Percentiles rank a stretch among this genome's conserved stretches.
These are phyloP conservation scores for Sprattus sprattus DNA, from an alignment of 2,113 vertebrate species.

Conservation along the genomic window DNA sequence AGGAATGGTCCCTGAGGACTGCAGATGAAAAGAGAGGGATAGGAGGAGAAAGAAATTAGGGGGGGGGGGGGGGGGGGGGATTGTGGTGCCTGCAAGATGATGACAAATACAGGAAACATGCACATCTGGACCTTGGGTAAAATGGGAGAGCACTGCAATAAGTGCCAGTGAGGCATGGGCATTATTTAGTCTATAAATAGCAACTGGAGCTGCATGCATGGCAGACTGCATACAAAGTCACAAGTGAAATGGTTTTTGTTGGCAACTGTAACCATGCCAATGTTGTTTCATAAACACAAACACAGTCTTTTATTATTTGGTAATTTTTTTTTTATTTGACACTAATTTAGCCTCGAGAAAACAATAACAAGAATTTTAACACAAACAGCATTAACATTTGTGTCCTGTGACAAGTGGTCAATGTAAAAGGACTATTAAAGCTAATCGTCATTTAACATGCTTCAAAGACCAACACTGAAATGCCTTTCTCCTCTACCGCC, in stretches of 20 bases:
- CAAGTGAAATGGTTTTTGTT: not conserved
- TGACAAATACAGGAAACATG: not conserved
- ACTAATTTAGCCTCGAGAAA: not conserved
- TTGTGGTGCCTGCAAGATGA: not conserved
- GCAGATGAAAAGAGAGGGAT: not conserved
- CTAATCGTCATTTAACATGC: not conserved
- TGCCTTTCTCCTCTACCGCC: conserved; percentile 19
- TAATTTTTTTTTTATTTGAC: not conserved
- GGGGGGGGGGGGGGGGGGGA: not conserved
- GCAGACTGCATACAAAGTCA: not conserved
- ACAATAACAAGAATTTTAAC: not conserved
- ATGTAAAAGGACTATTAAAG: not conserved
- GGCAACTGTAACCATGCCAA: not conserved
- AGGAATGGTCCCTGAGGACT: conserved; percentile 1
- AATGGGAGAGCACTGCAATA: not conserved
- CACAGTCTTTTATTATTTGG: not conserved
- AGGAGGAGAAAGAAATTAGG: not conserved
- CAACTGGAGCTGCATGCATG: not conserved
- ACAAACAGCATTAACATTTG: not conserved
- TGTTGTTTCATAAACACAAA: not conserved
- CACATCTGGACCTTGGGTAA: conserved; percentile 6
- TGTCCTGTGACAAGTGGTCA: not conserved
- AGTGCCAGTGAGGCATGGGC: conserved; percentile 5
- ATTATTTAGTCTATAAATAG: conserved; percentile 17
- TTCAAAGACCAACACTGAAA: conserved; percentile 9